These are phyloP conservation scores for Falco columbarius DNA, from an alignment of 2,797 vertebrate genomes.

Conservation along the genomic window DNA sequence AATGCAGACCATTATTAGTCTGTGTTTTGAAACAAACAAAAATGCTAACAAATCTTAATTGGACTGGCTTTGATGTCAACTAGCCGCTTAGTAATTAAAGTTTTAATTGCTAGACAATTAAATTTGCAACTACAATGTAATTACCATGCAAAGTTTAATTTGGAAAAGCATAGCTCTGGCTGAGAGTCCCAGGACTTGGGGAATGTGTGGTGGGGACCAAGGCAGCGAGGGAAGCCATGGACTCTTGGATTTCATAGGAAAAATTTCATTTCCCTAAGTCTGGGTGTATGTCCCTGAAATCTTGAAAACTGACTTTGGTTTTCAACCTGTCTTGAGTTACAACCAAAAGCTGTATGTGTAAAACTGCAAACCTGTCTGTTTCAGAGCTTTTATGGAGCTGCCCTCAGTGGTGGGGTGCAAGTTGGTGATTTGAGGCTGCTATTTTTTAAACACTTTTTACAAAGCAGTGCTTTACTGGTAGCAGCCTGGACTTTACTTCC, in stretches of 20 bases:
- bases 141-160: neutral
- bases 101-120: neutral
- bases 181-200: rapidly evolving
- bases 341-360: neutral
- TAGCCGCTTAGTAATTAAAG: neutral
- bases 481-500: neutral
- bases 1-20: neutral
- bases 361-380: neutral
- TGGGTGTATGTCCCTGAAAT: neutral
- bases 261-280: neutral
- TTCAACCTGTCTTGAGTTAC: neutral
- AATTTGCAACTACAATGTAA: neutral
- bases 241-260: neutral
- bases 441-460: neutral
- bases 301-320: neutral
- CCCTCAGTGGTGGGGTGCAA: rapidly evolving
- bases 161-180: neutral
- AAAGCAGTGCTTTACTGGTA: neutral
- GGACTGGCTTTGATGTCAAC: neutral
- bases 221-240: neutral
- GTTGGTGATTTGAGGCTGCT: neutral
- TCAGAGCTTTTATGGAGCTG: neutral
- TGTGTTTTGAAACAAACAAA: neutral
- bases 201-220: rapidly evolving
- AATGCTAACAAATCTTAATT: neutral